Evolutionary conservation across 2,797 vertebrate genomes (phyloP).

Genomic region (Trichosurus vulpecula): DNA sequence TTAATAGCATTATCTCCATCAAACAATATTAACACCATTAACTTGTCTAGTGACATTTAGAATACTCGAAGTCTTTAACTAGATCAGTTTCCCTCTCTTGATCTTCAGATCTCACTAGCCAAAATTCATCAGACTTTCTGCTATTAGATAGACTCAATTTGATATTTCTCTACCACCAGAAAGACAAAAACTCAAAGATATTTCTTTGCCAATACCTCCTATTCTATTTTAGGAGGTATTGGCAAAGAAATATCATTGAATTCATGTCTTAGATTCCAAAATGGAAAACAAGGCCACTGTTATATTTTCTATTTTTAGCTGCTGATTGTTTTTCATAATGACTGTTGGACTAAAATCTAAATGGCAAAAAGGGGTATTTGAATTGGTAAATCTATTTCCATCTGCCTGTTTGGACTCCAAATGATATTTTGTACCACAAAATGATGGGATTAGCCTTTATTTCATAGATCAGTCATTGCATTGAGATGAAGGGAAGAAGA

Average conservation of each 20-base stretch:
- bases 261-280: not conserved
- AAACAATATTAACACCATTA: not conserved
- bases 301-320: not conserved
- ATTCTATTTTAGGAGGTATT: not conserved
- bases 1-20: not conserved
- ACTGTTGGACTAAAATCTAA: not conserved
- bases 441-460: not conserved
- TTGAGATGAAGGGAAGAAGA: not conserved
- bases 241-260: too few species aligned
- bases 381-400: not conserved
- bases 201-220: too few species aligned
- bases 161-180: not conserved
- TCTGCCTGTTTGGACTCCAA: not conserved
- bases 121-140: not conserved
- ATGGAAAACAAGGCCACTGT: not conserved
- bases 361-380: not conserved
- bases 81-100: not conserved
- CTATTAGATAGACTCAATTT: not conserved
- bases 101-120: not conserved
- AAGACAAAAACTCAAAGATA: not conserved
- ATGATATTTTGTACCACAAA: not conserved
- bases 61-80: not conserved
- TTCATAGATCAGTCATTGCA: not conserved
- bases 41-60: not conserved
- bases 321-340: not conserved